Evolutionary conservation across 2,888 invertebrate species (phyloP).

Genomic region (Beris morrisii): DNA sequence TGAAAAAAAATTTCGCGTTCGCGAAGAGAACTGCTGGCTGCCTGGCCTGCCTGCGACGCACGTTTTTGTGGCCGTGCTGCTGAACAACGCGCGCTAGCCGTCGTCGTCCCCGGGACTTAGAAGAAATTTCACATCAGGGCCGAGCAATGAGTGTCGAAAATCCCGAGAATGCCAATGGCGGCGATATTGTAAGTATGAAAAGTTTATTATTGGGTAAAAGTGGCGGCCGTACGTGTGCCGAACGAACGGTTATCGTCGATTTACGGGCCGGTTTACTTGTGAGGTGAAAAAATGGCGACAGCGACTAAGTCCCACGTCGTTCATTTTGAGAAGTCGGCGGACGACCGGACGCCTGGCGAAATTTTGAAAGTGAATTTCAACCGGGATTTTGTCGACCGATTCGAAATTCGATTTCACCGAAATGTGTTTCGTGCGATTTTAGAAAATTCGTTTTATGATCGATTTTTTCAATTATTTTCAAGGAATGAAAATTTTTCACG

Average conservation of each 20-base stretch:
- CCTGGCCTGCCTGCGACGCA: too few relatives aligned
- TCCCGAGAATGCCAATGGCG: constrained; percentile 62
- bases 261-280: constrained; percentile 37
- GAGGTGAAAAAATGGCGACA: constrained; percentile 69
- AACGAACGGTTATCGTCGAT: background rate
- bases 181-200: constrained; percentile 63
- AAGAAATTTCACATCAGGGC: constrained; percentile 39
- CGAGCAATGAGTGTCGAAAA: constrained; percentile 68
- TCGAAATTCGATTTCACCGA: too few relatives aligned
- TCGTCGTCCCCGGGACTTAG: constrained; percentile 41
- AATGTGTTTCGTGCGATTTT: too few relatives aligned
- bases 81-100: constrained; percentile 25
- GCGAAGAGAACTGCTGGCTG: constrained; percentile 5
- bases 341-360: background rate
- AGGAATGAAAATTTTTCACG: too few relatives aligned
- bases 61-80: constrained; percentile 43
- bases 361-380: constrained; percentile 16
- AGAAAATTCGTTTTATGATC: too few relatives aligned
- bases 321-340: constrained; percentile 46
- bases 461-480: too few relatives aligned
- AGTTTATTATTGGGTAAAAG: constrained; percentile 35
- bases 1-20: constrained; percentile 39
- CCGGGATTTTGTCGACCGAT: background rate
- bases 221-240: background rate
- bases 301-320: constrained; percentile 69